Conservation (phyloP, 2,888 invertebrate genomes). For the Cephus runcator region DNA sequence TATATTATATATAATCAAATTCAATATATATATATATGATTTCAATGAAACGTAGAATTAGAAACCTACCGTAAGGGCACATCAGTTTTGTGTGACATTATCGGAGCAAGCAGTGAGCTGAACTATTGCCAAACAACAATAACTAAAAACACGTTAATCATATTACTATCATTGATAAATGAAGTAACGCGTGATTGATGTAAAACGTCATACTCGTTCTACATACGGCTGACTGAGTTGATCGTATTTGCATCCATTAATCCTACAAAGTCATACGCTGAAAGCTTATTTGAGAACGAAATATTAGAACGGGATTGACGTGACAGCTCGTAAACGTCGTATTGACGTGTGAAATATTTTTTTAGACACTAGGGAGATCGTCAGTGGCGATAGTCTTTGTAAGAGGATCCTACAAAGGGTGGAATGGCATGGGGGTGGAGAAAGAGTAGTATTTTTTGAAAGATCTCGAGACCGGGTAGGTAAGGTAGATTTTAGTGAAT, state of each 20-base stretch:
- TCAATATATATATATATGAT: too few relatives aligned
- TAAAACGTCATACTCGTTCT: background rate
- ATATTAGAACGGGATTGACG: slow-evolving; percentile 5
- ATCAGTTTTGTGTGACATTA: background rate
- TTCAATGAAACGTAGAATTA: background rate
- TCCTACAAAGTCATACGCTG: slow-evolving; percentile 1
- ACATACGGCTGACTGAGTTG: background rate
- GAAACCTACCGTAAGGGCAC: background rate
- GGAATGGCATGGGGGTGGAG: background rate
- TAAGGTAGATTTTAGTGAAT: too few relatives aligned
- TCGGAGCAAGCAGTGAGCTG: background rate
- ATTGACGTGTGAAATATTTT: background rate
- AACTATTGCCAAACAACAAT: slow-evolving; percentile 17
- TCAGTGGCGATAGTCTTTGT: background rate
- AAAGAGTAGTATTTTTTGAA: background rate
- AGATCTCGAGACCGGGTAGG: background rate
- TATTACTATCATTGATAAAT: slow-evolving; percentile 27
- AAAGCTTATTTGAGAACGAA: slow-evolving; percentile 12
- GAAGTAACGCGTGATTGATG: slow-evolving; percentile 16
- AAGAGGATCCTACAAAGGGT: background rate
- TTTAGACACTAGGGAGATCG: background rate
- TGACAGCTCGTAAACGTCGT: background rate
- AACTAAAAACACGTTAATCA: background rate
- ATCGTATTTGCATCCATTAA: slow-evolving; percentile 6
- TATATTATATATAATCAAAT: too few relatives aligned